These are phyloP conservation scores for Acanthosepion esculentum DNA, from an alignment of 2,888 invertebrate genomes.

Conservation along the genomic window DNA sequence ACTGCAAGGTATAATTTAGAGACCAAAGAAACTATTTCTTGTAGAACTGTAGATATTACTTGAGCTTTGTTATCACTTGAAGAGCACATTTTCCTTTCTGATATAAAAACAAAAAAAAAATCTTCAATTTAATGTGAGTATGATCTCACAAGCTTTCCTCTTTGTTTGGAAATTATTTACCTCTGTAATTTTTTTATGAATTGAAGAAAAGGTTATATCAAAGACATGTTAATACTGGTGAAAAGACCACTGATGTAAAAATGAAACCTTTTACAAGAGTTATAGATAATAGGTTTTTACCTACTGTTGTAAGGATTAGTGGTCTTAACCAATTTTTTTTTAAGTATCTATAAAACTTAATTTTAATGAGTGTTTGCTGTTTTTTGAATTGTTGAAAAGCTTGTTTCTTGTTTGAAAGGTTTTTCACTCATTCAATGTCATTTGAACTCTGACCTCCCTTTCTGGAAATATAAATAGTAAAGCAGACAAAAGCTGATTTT, in stretches of 20 bases:
- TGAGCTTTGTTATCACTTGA: not conserved
- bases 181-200: not conserved
- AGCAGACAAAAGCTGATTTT: not conserved
- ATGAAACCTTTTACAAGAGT: no score
- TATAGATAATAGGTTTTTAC: not conserved
- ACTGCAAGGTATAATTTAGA: not conserved
- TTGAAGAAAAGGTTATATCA: not conserved
- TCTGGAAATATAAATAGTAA: not conserved
- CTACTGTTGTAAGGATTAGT: not conserved
- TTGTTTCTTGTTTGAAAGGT: not conserved
- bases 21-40: no score
- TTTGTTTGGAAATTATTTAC: not conserved
- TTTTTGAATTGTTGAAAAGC: not conserved
- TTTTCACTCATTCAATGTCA: not conserved
- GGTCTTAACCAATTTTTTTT: not conserved
- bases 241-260: not conserved
- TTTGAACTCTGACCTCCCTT: not conserved
- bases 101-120: not conserved
- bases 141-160: not conserved
- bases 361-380: not conserved
- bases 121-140: not conserved
- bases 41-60: not conserved
- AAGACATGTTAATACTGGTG: not conserved
- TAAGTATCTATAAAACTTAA: not conserved
- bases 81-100: not conserved